A percentile compares a stretch with the other conserved stretches of the same genome.
These are phyloP conservation scores for Petaurus breviceps DNA, from an alignment of 2,113 vertebrate species.

Conservation along the genomic window DNA sequence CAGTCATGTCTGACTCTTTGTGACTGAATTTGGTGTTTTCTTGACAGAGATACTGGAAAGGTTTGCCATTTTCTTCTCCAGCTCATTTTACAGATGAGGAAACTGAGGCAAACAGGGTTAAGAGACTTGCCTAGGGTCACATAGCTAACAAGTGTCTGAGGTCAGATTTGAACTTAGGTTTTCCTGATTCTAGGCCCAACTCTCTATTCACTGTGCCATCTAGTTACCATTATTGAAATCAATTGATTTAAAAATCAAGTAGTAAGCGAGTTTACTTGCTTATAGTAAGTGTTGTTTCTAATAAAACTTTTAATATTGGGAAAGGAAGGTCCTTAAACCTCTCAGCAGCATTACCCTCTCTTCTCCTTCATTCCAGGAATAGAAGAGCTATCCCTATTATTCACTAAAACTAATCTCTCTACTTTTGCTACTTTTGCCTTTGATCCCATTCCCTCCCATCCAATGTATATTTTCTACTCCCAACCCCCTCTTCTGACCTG, in stretches of 20 bases:
- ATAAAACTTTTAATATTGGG: not conserved
- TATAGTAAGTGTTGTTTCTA: not conserved
- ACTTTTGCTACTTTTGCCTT: not conserved
- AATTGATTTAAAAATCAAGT: not conserved
- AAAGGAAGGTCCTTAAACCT: not conserved
- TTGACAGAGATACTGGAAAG: not conserved
- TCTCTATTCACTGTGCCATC: not conserved
- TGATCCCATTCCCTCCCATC: not conserved
- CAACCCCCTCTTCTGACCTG: not conserved
- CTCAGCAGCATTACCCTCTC: not conserved
- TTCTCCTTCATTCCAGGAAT: not conserved
- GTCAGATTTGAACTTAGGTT: not conserved
- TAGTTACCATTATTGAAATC: not conserved
- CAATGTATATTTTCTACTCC: not conserved
- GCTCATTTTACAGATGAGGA: not conserved
- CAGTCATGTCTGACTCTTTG: not conserved
- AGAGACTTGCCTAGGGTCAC: not conserved
- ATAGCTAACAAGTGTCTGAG: not conserved
- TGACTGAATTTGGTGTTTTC: not conserved
- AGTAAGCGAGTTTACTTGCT: not conserved
- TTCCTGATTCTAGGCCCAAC: too few species aligned
- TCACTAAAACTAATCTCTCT: not conserved
- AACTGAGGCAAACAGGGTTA: not conserved
- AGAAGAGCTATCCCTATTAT: not conserved
- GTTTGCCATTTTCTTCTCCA: not conserved